phyloP scores from a whole-genome alignment of 2,797 vertebrate genomes.

The Denticeps clupeoides region DNA sequence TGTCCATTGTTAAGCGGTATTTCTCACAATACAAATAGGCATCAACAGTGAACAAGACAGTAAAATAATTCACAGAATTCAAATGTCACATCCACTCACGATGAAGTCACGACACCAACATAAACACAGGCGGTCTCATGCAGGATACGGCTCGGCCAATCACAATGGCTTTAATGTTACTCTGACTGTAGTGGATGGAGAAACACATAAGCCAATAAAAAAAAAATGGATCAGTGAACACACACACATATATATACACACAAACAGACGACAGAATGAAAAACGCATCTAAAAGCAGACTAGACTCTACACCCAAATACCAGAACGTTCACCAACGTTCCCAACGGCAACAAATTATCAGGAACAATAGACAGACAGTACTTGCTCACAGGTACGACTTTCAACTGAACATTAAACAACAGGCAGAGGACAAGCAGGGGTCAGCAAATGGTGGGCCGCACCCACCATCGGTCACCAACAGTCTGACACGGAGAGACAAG shows the following conservation, averaged over 20 bases:
- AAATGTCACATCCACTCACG: background rate
- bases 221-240: conserved; percentile 4
- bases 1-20: background rate
- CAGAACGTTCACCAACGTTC: background rate
- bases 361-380: conserved; percentile 7
- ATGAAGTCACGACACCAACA: background rate
- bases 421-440: no score
- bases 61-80: background rate
- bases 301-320: background rate
- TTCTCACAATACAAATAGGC: background rate
- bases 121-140: background rate
- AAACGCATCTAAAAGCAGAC: conserved; percentile 31
- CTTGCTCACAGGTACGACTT: background rate
- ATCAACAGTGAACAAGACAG: background rate
- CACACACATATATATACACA: conserved; percentile 4
- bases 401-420: no score
- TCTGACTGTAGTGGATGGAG: conserved; percentile 2
- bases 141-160: background rate
- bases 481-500: no score
- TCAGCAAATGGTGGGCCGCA: no score
- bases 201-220: background rate
- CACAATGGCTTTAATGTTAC: background rate
- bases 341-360: background rate
- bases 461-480: no score
- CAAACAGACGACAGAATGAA: conserved; percentile 4